Percentiles rank a stretch among this genome's conserved stretches.
Conservation (phyloP, 2,888 invertebrate genomes). For the Quadroppia sp. region DNA sequence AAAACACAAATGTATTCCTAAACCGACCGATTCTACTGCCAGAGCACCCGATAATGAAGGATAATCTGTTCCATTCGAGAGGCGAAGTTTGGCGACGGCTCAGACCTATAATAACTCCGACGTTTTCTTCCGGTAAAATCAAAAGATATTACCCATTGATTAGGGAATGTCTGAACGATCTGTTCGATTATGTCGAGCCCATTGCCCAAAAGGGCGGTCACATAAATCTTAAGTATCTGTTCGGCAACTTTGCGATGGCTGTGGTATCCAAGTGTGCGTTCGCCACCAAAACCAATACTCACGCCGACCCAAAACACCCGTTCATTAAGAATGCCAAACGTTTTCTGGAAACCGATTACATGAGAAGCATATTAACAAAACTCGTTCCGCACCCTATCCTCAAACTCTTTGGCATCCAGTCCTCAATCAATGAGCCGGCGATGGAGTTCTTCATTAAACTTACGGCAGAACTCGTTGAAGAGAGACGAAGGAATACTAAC, state of each 20-base stretch:
- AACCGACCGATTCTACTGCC: too few relatives aligned
- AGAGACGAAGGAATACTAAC: neutral
- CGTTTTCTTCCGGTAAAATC: slow-evolving; percentile 25
- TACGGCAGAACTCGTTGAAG: neutral
- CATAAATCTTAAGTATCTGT: neutral
- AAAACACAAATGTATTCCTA: too few relatives aligned
- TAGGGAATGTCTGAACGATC: slow-evolving; percentile 10
- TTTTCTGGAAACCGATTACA: too few relatives aligned
- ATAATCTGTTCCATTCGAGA: neutral
- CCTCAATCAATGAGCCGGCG: too few relatives aligned
- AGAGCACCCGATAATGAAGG: neutral
- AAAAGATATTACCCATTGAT: slow-evolving; percentile 12
- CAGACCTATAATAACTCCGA: slow-evolving; percentile 25
- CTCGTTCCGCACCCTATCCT: too few relatives aligned
- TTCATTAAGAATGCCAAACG: neutral
- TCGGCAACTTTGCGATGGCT: slow-evolving; percentile 13
- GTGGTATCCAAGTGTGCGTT: slow-evolving; percentile 24
- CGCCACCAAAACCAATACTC: neutral
- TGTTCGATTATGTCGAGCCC: neutral
- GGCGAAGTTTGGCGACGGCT: slow-evolving; percentile 22
- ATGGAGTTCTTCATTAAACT: neutral
- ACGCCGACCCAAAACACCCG: neutral
- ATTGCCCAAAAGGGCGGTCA: neutral
- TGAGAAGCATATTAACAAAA: too few relatives aligned
- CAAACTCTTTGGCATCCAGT: too few relatives aligned